A percentile compares a stretch with the other conserved stretches of the same genome.
phyloP scores from a whole-genome alignment of 2,797 vertebrate genomes.

The Euthynnus affinis region DNA sequence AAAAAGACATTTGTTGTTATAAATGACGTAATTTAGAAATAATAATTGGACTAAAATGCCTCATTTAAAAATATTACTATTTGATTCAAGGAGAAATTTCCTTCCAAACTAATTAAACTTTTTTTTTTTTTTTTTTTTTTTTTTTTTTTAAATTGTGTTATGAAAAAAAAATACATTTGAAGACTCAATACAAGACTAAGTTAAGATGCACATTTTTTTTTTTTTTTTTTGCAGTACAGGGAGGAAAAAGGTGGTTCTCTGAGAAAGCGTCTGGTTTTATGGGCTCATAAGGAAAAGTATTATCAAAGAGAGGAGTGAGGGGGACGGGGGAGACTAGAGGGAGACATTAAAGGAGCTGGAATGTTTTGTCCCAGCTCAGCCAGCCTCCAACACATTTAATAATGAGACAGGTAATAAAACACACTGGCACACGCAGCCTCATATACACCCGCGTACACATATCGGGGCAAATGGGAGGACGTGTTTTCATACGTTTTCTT shows the following conservation, averaged over 20 bases:
- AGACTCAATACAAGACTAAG: background rate
- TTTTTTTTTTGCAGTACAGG: constrained; percentile 32
- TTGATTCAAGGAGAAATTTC: background rate
- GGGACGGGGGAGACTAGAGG: constrained; percentile 74
- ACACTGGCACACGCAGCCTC: constrained; percentile 66
- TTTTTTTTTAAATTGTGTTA: background rate
- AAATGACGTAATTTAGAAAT: background rate
- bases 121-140: too few relatives aligned
- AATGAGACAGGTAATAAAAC: constrained; percentile 88
- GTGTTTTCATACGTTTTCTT: constrained; percentile 69
- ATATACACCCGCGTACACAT: constrained; percentile 37
- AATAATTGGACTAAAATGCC: rapidly evolving
- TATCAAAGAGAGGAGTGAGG: constrained; percentile 81
- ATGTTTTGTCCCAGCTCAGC: constrained; percentile 82
- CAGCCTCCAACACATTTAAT: constrained; percentile 83
- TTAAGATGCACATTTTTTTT: constrained; percentile 13
- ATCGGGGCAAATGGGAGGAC: constrained; percentile 56
- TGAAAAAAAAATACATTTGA: constrained; percentile 5
- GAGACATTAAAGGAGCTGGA: constrained; percentile 86
- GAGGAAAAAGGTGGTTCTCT: constrained; percentile 59
- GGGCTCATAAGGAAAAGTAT: constrained; percentile 83
- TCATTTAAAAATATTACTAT: background rate
- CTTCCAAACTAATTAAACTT: background rate
- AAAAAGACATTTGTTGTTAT: background rate
- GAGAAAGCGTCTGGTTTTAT: constrained; percentile 79